Evolutionary conservation across 2,797 vertebrate species (phyloP), one percentile per base, ranked within the genome.

Genomic region (Peromyscus melanophrys): DNA sequence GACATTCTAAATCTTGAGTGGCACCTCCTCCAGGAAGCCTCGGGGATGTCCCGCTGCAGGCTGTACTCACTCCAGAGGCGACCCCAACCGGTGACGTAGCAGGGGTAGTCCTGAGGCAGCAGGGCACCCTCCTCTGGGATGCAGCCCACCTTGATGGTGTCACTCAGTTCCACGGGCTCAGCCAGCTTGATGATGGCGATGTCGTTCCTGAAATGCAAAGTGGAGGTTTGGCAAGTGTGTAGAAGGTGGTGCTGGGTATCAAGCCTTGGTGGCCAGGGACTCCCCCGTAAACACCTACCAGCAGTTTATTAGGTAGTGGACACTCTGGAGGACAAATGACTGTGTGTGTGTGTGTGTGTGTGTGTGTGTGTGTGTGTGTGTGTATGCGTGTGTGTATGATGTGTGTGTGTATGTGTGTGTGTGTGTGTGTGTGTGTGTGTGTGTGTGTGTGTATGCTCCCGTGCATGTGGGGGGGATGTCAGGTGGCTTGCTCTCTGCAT

Each of bases 131-230:
- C 82, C 0, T 94, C 21, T 0, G 99, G 99, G 97, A 99, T 98
- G 97, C 99, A 99, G 73, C 99, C 96, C 0, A 99, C 73, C 96
- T 98, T 98, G 98, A 99, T 97, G 75, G 95, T 98, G 43, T 99
- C 98, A 2, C 97, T 99, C 95, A 98, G 81, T 65, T 97, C 34
- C 78, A 99, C 99, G 0, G 98, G 97, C 37, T 99, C 69, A 0
- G 98, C 97, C 97, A 99, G 98, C 98, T 99, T 99, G 98, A 99
- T 97, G 98, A 99, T 98, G 86, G 99, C 99, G 0, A 99, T 99
- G 98, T 99, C 99, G 0, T 99, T 99, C 96, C 99, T 99, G 88
- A 4, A 65, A 96, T 5, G 29, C 59, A 63, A 82, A 75, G 80
- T 0, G 10, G 49, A n/a, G 67, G 3, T 75, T 49, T 63, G 71